A percentile compares a stretch with the other conserved stretches of the same genome.
Conservation (phyloP, 2,888 invertebrate genomes). For the Eristalis arbustorum region DNA sequence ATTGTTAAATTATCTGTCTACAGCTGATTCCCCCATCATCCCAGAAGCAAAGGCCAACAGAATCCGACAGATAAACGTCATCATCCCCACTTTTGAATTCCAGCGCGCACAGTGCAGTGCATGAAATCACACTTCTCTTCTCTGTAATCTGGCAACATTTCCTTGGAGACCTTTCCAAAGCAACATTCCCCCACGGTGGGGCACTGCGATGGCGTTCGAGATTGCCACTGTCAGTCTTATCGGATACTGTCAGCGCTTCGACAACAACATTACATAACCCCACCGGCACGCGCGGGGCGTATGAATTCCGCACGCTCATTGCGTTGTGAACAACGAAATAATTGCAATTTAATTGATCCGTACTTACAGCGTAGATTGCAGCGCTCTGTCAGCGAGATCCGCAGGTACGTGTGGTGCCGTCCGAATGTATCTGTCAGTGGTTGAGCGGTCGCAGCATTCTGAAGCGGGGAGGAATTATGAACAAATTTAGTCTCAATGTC, state of each 20-base stretch:
- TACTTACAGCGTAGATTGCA: constrained; percentile 98
- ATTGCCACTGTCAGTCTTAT: constrained; percentile 7
- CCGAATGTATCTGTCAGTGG: constrained; percentile 91
- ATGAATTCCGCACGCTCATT: too few relatives aligned
- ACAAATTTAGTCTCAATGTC: constrained; percentile 15
- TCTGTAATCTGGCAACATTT: constrained; percentile 15
- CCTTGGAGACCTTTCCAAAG: background rate
- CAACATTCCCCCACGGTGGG: background rate
- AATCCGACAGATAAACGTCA: background rate
- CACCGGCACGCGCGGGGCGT: background rate
- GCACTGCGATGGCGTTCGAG: background rate
- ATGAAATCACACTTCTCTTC: background rate
- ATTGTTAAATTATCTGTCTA: background rate
- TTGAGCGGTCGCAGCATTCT: constrained; percentile 52
- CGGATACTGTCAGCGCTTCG: background rate
- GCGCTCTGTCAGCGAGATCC: constrained; percentile 97
- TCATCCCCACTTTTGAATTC: background rate
- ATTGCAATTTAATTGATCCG: background rate
- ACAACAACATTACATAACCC: constrained; percentile 13
- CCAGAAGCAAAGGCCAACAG: background rate
- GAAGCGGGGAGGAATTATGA: background rate
- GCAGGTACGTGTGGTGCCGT: constrained; percentile 93
- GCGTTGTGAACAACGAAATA: background rate
- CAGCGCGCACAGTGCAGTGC: background rate
- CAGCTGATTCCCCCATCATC: background rate